Evolutionary conservation across 2,113 vertebrate species (phyloP).

Genomic region (Anoura caudifer): DNA sequence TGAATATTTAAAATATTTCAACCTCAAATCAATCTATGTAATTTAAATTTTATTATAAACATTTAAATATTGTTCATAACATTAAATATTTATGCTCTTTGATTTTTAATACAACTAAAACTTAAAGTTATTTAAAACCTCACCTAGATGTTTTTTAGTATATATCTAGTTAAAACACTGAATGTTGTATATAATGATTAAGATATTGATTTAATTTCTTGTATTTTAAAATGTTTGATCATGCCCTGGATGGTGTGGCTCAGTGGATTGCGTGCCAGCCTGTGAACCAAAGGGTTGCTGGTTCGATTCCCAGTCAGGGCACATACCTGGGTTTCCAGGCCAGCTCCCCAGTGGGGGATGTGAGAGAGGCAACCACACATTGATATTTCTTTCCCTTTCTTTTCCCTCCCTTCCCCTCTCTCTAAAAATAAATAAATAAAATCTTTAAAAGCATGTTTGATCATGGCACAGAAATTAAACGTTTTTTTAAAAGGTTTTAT

Average conservation of each 20-base stretch:
- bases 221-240: not conserved
- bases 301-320: too few relatives aligned
- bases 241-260: too few relatives aligned
- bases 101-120: not conserved
- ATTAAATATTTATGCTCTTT: not conserved
- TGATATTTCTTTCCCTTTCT: too few relatives aligned
- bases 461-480: not conserved
- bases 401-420: too few relatives aligned
- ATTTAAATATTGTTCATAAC: not conserved
- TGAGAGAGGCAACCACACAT: too few relatives aligned
- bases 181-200: not conserved
- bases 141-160: not conserved
- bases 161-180: not conserved
- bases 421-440: not conserved
- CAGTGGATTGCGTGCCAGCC: too few relatives aligned
- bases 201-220: not conserved
- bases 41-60: not conserved
- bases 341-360: too few relatives aligned
- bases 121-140: not conserved
- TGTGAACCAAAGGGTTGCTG: too few relatives aligned
- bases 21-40: not conserved
- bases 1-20: not conserved
- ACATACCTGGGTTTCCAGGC: too few relatives aligned
- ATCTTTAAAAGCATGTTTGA: not conserved
- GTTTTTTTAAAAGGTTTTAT: not conserved